Conservation (phyloP, 2,113 vertebrate species). For the Cephalopterus ornatus region DNA sequence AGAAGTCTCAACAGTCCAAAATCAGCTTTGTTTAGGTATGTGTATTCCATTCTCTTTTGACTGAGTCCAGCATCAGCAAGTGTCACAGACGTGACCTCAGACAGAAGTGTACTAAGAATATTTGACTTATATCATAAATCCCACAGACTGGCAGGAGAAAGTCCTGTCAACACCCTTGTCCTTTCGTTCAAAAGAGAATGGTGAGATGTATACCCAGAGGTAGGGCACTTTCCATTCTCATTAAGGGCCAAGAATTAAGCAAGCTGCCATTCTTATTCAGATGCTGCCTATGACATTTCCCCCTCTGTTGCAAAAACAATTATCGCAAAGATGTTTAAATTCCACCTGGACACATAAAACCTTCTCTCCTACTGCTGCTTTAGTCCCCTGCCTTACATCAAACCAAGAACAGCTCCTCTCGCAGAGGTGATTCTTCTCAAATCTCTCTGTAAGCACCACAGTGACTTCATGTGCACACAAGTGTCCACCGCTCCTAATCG, state of each 20-base stretch:
- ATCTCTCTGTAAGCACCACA: background rate
- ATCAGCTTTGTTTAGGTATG: background rate
- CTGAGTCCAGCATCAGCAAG: background rate
- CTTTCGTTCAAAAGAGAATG: background rate
- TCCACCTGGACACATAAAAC: background rate
- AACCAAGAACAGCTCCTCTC: background rate
- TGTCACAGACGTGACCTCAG: background rate
- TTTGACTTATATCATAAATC: background rate
- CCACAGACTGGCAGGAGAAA: background rate
- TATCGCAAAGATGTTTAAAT: background rate
- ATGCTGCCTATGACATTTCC: background rate
- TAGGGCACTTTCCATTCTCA: background rate
- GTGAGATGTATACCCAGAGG: background rate
- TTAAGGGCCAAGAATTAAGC: background rate
- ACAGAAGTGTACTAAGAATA: background rate
- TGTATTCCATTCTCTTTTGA: background rate
- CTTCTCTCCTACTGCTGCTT: background rate
- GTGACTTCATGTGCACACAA: background rate
- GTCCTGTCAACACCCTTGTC: background rate
- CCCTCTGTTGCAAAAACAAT: conserved; percentile 9
- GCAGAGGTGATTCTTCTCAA: accelerated
- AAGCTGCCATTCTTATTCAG: background rate
- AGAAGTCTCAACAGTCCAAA: background rate
- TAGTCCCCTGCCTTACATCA: background rate
- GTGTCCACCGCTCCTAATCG: background rate